Evolutionary conservation across 2,888 invertebrate species (phyloP).

Genomic region (Melangyna quadrimaculata): DNA sequence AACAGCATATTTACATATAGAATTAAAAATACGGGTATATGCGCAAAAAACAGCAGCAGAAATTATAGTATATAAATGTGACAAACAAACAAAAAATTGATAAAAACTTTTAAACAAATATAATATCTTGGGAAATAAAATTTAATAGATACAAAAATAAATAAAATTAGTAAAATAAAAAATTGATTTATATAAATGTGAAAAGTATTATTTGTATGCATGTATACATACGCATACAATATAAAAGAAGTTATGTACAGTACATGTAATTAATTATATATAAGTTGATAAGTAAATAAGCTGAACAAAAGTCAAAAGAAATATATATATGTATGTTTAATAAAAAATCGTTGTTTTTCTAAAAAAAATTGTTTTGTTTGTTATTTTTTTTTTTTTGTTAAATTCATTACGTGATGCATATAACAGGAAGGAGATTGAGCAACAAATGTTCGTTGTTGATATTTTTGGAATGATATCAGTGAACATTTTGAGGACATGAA

Average conservation of each 20-base stretch:
- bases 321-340: conserved; percentile 70
- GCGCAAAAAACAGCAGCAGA: conserved; percentile 45
- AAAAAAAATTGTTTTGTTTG: conserved; percentile 1
- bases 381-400: too few species aligned
- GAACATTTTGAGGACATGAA: too few species aligned
- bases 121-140: conserved; percentile 42
- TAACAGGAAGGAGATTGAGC: too few species aligned
- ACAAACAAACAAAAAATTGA: conserved; percentile 7
- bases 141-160: conserved; percentile 19
- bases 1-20: conserved; percentile 47
- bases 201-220: conserved; percentile 53
- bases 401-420: too few species aligned
- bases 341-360: conserved; percentile 46
- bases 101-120: conserved; percentile 13
- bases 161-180: background rate
- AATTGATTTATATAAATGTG: conserved; percentile 58
- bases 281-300: conserved; percentile 59
- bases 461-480: too few species aligned
- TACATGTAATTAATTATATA: conserved; percentile 52
- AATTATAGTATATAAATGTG: background rate
- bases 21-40: conserved; percentile 61
- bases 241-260: conserved; percentile 62
- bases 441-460: too few species aligned
- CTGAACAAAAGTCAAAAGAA: conserved; percentile 54
- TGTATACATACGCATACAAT: conserved; percentile 53